Base-by-base conservation (phyloP, 2,888 invertebrate species). In the Spodoptera exigua region DNA sequence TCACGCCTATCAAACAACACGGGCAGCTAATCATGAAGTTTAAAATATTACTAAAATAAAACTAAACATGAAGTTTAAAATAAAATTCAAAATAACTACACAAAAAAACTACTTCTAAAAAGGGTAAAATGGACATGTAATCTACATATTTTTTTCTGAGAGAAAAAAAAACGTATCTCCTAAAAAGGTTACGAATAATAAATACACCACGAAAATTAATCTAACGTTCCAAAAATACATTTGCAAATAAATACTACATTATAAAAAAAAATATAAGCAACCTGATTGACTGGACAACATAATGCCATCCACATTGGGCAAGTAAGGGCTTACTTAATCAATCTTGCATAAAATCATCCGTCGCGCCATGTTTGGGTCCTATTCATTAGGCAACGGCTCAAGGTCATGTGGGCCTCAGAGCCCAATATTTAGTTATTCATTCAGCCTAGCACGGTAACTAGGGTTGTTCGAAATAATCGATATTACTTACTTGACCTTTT, bases 381-480 rank as follows among this genome's bases (percentile, higher is more conserved):
- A 55, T 62, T 66, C 64, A 63, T 67, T 52, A 63, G 41, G 39
- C 21, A 32, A 32, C 39, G 40, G 9, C 9, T 10, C 70, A 67
- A 67, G 67, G 67, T 67, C 64, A 35, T 47, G 35, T 11, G 40
- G 27, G 55, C 48, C 63, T 62, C 36, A 51, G 21, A 17, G 39
- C 36, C 34, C 35, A 54, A 63, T 52, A 70, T 51, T 67, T 70
- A 55, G 70, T 54, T 46, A 70, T 69, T 55, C 61, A 65, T 61
- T 46, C 39, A 47, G 63, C 47, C 44, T 52, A 52, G 43, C 40
- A 35, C 27, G 41, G 46, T n/a, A 13, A 48, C 46, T 70, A 68
- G 46, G 32, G 45, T 52, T 47, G 32, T 60, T 34, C 4, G 13
- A 49, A 60, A 49, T 71, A 59, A 66, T 69, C 69, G 41, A 69